Evolutionary conservation across 37 sponge, comb jelly and placozoan species (phyloP), one percentile per base, ranked within the genome.

Genomic region (Haliclona indistincta): DNA sequence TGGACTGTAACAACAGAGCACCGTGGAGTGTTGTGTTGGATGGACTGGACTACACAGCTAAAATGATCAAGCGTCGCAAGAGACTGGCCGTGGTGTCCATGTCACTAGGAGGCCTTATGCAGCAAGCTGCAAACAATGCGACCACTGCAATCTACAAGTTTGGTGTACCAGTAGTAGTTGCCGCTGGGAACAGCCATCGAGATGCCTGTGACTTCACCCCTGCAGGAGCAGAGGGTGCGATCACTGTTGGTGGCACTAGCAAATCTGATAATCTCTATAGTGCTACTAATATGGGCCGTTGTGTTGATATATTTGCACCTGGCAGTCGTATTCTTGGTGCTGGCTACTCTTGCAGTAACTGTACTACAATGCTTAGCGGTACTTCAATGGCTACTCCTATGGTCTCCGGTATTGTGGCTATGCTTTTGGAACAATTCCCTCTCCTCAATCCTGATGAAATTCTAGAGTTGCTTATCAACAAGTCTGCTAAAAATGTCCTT

Each of bases 251-350:
- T 6, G 88, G 81, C 39, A 82, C 78, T 3, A 58, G 63, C 23
- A 29, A 43, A 32, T 70, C 54, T 23, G 83, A 88, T 71, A 77
- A 81, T 8, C 66, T 88, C 20, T 88, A 88, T 51, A 20, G 32
- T 70, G 79, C 79, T 1, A 85, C 91, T 6, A 85, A 85, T 55
- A 73, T 53, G 43, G 91, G 91, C 17, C 26, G 11, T 15, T 90
- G 91, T 56, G 79, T 90, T 6, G 79, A 85, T 54, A 76, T 90
- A 38, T 78, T 90, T 67, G 82, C 91, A 29, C 91, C 91, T 19
- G 91, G 82, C 30, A 64, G 73, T 63, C 43, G 38, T 15, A 70
- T 87, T 35, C 53, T 28, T 0, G 82, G 58, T 6, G 87, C 87
- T 52, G 63, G 70, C 43, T 23, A 36, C 15, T 40, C 8, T 20